A percentile compares a stretch with the other conserved stretches of the same genome.
Conservation (phyloP, 2,797 vertebrate genomes). For the Tragopan temminckii region DNA sequence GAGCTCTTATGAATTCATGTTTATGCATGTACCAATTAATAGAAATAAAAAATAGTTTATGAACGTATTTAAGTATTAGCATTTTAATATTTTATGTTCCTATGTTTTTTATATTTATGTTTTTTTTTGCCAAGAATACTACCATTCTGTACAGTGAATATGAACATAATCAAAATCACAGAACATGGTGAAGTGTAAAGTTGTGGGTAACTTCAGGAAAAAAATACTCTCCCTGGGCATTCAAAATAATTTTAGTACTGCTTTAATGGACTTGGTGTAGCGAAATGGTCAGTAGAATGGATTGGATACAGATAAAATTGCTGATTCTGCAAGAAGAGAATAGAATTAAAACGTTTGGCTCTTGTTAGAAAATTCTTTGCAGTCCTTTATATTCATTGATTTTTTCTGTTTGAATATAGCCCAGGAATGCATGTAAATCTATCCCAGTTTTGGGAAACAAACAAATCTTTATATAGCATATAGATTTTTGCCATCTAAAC, state of each 20-base stretch:
- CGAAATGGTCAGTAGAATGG: not conserved
- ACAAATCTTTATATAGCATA: too few relatives aligned
- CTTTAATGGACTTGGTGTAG: not conserved
- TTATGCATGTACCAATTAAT: not conserved
- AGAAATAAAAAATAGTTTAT: not conserved
- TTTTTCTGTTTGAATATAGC: not conserved
- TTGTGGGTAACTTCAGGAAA: not conserved
- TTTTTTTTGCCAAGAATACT: not conserved
- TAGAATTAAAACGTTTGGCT: not conserved
- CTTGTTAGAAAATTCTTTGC: not conserved
- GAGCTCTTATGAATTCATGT: not conserved
- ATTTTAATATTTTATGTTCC: not conserved
- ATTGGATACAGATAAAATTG: not conserved
- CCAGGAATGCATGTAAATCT: not conserved
- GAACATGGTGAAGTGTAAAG: not conserved
- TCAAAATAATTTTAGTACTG: not conserved
- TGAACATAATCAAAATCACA: not conserved
- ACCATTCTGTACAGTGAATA: not conserved
- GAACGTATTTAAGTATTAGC: not conserved
- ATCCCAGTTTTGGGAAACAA: not conserved
- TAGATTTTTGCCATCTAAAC: not conserved
- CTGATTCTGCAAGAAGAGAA: not conserved
- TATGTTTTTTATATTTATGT: not conserved
- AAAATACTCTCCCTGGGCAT: not conserved
- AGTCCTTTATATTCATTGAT: not conserved